Evolutionary conservation across 2,113 vertebrate species (phyloP).

Genomic region (Butastur rufipennis): DNA sequence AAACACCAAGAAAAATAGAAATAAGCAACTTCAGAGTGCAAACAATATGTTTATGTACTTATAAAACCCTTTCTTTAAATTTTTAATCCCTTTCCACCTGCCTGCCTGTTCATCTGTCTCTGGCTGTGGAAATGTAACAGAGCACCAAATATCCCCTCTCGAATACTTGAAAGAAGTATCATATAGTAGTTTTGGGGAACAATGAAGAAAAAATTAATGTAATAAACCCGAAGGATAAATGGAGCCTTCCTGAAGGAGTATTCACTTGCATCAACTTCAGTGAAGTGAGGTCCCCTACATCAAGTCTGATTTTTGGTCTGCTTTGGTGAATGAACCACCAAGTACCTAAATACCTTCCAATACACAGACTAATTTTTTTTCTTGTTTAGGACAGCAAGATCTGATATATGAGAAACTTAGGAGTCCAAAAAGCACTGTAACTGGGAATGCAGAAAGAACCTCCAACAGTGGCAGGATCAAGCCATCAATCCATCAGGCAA

Average conservation of each 20-base stretch:
- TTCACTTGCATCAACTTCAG: not conserved
- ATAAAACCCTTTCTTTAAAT: not conserved
- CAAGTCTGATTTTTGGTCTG: not conserved
- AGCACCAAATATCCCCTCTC: fast-evolving
- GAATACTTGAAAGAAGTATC: not conserved
- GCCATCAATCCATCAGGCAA: not conserved
- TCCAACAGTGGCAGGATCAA: not conserved
- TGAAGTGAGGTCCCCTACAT: not conserved
- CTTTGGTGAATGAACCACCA: not conserved
- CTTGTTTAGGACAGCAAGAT: not conserved
- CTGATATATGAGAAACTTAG: not conserved
- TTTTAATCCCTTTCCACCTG: not conserved
- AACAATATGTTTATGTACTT: not conserved
- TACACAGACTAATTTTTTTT: not conserved
- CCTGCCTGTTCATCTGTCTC: not conserved
- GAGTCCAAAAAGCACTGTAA: not conserved
- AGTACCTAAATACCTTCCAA: not conserved
- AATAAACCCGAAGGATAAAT: not conserved
- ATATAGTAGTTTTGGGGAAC: not conserved
- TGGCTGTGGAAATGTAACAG: not conserved
- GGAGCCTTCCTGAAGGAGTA: not conserved
- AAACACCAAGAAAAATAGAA: not conserved
- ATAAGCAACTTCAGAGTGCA: not conserved
- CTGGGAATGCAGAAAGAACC: not conserved
- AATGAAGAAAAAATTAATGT: not conserved